These are phyloP conservation scores for Tortrix viridana DNA, from an alignment of 2,888 invertebrate species.

Conservation along the genomic window DNA sequence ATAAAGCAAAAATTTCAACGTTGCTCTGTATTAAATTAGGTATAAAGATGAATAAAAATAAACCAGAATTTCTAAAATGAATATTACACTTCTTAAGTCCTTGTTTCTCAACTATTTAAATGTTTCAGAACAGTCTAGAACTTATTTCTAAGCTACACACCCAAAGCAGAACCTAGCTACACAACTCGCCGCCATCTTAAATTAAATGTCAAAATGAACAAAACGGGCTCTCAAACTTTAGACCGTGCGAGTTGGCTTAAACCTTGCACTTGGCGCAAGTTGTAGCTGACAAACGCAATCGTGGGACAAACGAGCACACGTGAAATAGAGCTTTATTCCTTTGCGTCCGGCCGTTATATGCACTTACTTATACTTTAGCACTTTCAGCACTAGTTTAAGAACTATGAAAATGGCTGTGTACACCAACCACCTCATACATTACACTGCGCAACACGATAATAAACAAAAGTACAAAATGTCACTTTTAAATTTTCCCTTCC, in stretches of 20 bases:
- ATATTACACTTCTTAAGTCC: neutral
- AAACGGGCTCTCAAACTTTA: constrained; percentile 25
- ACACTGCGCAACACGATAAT: no score
- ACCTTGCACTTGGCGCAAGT: constrained; percentile 1
- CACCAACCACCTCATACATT: no score
- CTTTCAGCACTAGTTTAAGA: constrained; percentile 3
- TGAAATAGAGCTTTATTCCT: constrained; percentile 2
- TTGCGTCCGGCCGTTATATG: neutral
- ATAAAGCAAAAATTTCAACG: no score
- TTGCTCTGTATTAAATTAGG: no score
- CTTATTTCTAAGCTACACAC: constrained; percentile 14
- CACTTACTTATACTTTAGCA: neutral
- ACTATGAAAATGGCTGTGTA: no score
- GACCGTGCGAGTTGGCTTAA: constrained; percentile 7
- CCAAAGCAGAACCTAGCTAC: constrained; percentile 9
- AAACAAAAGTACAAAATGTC: no score
- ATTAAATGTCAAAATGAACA: constrained; percentile 31
- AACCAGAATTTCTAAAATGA: no score
- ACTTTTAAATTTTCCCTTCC: no score
- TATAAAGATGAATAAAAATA: no score
- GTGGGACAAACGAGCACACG: constrained; percentile 9
- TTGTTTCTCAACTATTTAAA: constrained; percentile 3
- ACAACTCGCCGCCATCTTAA: constrained; percentile 17
- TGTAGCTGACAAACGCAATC: constrained; percentile 14
- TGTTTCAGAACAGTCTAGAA: neutral